Conservation (phyloP, 2,888 invertebrate species). For the Aphrophora alni region DNA sequence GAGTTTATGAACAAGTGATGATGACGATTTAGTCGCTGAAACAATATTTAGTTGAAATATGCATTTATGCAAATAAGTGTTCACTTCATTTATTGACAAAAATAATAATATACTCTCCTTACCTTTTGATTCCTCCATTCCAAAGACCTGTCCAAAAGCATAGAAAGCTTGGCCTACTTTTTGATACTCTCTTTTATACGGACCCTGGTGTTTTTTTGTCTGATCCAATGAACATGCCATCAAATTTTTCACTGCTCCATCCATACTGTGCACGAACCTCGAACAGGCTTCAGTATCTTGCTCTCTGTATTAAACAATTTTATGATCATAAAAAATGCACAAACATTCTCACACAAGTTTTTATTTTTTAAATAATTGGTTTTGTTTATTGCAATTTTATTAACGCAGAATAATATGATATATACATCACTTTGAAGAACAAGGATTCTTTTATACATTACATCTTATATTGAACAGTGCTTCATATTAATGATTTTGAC, state of each 20-base stretch:
- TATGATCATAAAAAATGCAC: conserved; percentile 4
- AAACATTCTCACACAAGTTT: too few species aligned
- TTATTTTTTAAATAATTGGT: not conserved
- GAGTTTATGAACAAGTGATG: too few species aligned
- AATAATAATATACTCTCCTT: conserved; percentile 47
- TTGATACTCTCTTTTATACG: conserved; percentile 89
- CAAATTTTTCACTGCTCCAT: conserved; percentile 84
- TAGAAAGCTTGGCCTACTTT: conserved; percentile 89
- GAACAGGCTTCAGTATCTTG: conserved; percentile 83
- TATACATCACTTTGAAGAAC: too few species aligned
- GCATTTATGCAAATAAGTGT: too few species aligned
- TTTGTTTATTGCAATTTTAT: too few species aligned
- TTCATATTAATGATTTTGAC: too few species aligned
- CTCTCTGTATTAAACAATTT: conserved; percentile 64
- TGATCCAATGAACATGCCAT: conserved; percentile 83
- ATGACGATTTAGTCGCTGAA: too few species aligned
- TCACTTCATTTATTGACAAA: too few species aligned
- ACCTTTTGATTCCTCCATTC: conserved; percentile 69
- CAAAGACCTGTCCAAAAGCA: conserved; percentile 82
- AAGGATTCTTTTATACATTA: too few species aligned
- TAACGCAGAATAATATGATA: too few species aligned
- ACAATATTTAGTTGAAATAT: too few species aligned
- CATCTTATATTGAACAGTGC: too few species aligned
- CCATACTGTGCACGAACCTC: conserved; percentile 84
- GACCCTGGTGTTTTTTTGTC: conserved; percentile 83